Percentiles rank a stretch among this genome's conserved stretches.
These are phyloP conservation scores for Hypselothyrea guttata DNA, from an alignment of 2,888 invertebrate genomes.

Conservation along the genomic window DNA sequence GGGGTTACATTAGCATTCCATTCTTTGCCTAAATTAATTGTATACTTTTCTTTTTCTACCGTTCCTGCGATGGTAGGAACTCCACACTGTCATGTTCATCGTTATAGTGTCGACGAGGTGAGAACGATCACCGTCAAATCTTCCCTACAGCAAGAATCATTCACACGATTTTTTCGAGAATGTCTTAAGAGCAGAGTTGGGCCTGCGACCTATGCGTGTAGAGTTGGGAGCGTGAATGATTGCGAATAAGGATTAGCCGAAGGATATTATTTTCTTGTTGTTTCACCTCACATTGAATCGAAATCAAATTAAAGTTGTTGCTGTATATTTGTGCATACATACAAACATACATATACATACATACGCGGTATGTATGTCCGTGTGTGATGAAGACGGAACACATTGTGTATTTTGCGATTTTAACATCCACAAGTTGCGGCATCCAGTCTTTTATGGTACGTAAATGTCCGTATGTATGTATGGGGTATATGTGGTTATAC, in stretches of 20 bases:
- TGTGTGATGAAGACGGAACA: slow-evolving; percentile 78
- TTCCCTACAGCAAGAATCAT: slow-evolving; percentile 60
- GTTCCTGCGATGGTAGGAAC: slow-evolving; percentile 38
- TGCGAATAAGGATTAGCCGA: slow-evolving; percentile 33
- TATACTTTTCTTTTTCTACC: slow-evolving; percentile 34
- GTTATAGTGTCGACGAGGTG: slow-evolving; percentile 76
- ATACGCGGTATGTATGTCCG: slow-evolving; percentile 15
- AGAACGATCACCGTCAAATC: slow-evolving; percentile 74
- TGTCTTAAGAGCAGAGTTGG: slow-evolving; percentile 30
- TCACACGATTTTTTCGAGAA: slow-evolving; percentile 27
- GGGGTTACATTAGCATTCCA: too few species aligned
- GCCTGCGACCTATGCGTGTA: background rate
- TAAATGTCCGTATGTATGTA: slow-evolving; percentile 41
- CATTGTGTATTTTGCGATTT: slow-evolving; percentile 81
- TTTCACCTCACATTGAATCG: slow-evolving; percentile 68
- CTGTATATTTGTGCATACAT: slow-evolving; percentile 46
- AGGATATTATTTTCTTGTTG: slow-evolving; percentile 40
- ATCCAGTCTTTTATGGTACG: slow-evolving; percentile 71
- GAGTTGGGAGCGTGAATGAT: slow-evolving; percentile 41
- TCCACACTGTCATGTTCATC: slow-evolving; percentile 43
- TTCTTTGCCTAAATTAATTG: too few species aligned
- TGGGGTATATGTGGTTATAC: slow-evolving; percentile 56
- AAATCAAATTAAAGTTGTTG: slow-evolving; percentile 73
- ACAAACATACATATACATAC: slow-evolving; percentile 10
- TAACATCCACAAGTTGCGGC: slow-evolving; percentile 79